A percentile compares a stretch with the other conserved stretches of the same genome.
Conservation (phyloP, 2,113 vertebrate genomes). For the Xyliphius kryptos region DNA sequence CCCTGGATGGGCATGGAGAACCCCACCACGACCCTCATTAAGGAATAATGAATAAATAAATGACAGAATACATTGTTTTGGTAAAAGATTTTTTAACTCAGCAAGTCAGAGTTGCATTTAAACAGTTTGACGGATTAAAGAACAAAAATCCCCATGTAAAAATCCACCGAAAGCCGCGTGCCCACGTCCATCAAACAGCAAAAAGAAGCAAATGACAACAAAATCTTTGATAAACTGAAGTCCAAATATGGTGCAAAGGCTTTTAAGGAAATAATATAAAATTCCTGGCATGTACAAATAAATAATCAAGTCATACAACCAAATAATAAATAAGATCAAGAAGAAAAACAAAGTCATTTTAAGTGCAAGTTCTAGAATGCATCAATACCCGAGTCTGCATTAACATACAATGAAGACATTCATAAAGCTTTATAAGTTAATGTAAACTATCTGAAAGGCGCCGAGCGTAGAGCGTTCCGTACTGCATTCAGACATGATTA, state of each 20-base stretch:
- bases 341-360: background rate
- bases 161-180: slow-evolving; percentile 44
- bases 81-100: slow-evolving; percentile 56
- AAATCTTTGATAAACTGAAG: slow-evolving; percentile 32
- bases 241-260: slow-evolving; percentile 38
- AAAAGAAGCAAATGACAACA: slow-evolving; percentile 26
- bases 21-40: no score
- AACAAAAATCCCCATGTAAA: slow-evolving; percentile 60
- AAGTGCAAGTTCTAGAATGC: background rate
- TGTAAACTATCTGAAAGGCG: no score
- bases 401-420: background rate
- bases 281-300: slow-evolving; percentile 40
- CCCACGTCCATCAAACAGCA: slow-evolving; percentile 50
- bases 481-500: no score
- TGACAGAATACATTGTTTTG: slow-evolving; percentile 24
- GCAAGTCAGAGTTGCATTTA: slow-evolving; percentile 52
- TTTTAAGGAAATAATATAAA: slow-evolving; percentile 50
- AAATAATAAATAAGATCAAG: slow-evolving; percentile 1
- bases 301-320: slow-evolving; percentile 20
- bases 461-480: no score
- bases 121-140: slow-evolving; percentile 47
- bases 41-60: background rate
- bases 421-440: background rate
- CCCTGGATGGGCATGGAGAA: no score
- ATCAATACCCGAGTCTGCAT: background rate